A percentile compares a stretch with the other conserved stretches of the same genome.
These are phyloP conservation scores for Siniperca scherzeri DNA, from an alignment of 2,797 vertebrate species.

Conservation along the genomic window DNA sequence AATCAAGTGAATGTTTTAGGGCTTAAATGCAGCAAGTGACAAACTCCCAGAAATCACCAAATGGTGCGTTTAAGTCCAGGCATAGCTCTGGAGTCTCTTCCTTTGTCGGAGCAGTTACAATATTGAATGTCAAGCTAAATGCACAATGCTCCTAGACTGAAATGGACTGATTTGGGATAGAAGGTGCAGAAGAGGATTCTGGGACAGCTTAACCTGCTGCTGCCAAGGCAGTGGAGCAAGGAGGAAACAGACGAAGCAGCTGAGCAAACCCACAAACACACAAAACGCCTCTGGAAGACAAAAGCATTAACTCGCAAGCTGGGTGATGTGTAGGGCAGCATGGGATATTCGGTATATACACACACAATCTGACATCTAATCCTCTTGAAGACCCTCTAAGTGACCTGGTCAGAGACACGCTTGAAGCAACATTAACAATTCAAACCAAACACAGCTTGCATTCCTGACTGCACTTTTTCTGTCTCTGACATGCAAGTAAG, in stretches of 20 bases:
- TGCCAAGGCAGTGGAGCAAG: slow-evolving; percentile 70
- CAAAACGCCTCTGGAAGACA: slow-evolving; percentile 41
- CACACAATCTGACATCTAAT: too few relatives aligned
- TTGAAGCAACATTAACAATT: too few relatives aligned
- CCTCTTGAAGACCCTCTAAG: too few relatives aligned
- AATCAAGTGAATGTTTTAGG: slow-evolving; percentile 24
- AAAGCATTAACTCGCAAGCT: slow-evolving; percentile 29
- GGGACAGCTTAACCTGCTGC: slow-evolving; percentile 60
- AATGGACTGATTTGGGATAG: slow-evolving; percentile 53
- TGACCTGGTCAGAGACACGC: too few relatives aligned
- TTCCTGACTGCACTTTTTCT: slow-evolving; percentile 16
- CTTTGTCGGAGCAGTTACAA: slow-evolving; percentile 65
- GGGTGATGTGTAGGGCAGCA: slow-evolving; percentile 32
- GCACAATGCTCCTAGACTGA: slow-evolving; percentile 58
- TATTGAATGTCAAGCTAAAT: slow-evolving; percentile 72
- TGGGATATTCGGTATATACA: too few relatives aligned
- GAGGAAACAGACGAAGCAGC: slow-evolving; percentile 71
- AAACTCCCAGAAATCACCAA: slow-evolving; percentile 43
- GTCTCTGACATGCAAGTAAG: slow-evolving; percentile 17
- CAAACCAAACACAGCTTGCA: too few relatives aligned
- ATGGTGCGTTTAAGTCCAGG: slow-evolving; percentile 50
- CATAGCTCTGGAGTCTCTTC: slow-evolving; percentile 40
- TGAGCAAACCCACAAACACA: slow-evolving; percentile 73
- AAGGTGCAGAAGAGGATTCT: slow-evolving; percentile 55
- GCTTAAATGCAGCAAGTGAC: slow-evolving; percentile 34